A percentile compares a stretch with the other conserved stretches of the same genome.
These are phyloP conservation scores for Mamestra configurata DNA, from an alignment of 1,140 invertebrate genomes.

Conservation along the genomic window DNA sequence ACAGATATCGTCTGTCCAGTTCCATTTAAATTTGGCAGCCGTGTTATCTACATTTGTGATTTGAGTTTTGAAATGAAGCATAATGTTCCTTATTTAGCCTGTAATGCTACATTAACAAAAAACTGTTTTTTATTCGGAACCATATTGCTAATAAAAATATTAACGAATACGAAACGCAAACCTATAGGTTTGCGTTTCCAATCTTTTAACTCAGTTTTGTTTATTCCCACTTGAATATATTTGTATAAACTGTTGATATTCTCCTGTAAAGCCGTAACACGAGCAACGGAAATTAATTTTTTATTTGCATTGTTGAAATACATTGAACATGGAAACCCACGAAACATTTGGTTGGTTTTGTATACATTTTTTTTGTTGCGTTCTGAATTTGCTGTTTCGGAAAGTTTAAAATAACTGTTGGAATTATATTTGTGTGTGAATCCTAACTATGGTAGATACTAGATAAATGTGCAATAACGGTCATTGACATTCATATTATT, in stretches of 20 bases:
- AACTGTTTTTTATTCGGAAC: no score
- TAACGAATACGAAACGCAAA: not conserved
- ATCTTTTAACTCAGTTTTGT: not conserved
- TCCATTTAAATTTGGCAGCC: no score
- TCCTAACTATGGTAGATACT: no score
- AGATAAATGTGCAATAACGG: no score
- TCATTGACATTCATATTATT: no score
- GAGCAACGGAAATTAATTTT: not conserved
- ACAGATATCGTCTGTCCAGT: no score
- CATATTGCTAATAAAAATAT: not conserved
- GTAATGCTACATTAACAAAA: no score
- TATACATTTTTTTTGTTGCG: not conserved
- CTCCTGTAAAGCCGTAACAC: not conserved
- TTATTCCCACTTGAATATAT: not conserved
- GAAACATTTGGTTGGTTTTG: not conserved
- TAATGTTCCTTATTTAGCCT: no score
- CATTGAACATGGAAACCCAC: not conserved
- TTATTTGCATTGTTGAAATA: slow-evolving; percentile 8
- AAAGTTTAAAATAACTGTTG: not conserved
- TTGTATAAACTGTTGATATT: not conserved
- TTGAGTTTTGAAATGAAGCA: no score
- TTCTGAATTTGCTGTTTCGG: not conserved
- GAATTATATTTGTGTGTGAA: no score
- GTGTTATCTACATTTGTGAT: no score
- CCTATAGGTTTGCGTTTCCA: not conserved